Base-by-base conservation (phyloP, 2,888 invertebrate species). In the Erebia epiphron region DNA sequence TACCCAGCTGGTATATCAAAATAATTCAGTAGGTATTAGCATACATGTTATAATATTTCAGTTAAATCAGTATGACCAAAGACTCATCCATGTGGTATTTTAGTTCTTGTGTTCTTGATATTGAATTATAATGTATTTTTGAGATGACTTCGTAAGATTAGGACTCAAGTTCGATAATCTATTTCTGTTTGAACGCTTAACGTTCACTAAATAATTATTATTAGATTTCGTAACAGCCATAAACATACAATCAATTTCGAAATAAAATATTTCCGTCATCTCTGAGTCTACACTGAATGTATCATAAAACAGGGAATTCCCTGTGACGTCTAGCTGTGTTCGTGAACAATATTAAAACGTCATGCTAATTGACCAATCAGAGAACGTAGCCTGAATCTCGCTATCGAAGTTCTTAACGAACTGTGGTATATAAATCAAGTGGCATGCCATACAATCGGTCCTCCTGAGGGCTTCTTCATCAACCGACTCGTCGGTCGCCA, bases 401-500 rank as follows among this genome's bases (percentile, higher is more conserved):
- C 60, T 70, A 61, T 60, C 13, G 13, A 61, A 66, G 54, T 65
- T 66, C 66, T 66, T 43, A 56, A 46, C 8, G 1, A 13, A 21
- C 5, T 66, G 58, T 9, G 16, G 18, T 46, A 60, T 70, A 70
- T 66, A 70, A 61, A 52, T 11, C 5, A 18, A 35, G 21, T 61
- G 4, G 21, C 14, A 16, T 46, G 46, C 13, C 1, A 5, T 11
- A 1, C 14, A 0, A 35, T 63, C 64, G 69, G 69, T 70, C 69
- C 61, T 70, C 69, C 26, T 54, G 61, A 46, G 46, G 60, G 69
- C 64, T 69, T 52, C 63, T 43, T 21, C 65, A 60, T 65, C 52
- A 60, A 52, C 69, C 65, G 69, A 69, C 65, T 52, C 65, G 60
- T 69, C 50, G 69, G 57, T 69, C 62, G 69, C 54, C 57, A 58